Evolutionary conservation across 2,797 vertebrate genomes (phyloP), one percentile per base, ranked within the genome.

Genomic region (Adelosebastes latens): DNA sequence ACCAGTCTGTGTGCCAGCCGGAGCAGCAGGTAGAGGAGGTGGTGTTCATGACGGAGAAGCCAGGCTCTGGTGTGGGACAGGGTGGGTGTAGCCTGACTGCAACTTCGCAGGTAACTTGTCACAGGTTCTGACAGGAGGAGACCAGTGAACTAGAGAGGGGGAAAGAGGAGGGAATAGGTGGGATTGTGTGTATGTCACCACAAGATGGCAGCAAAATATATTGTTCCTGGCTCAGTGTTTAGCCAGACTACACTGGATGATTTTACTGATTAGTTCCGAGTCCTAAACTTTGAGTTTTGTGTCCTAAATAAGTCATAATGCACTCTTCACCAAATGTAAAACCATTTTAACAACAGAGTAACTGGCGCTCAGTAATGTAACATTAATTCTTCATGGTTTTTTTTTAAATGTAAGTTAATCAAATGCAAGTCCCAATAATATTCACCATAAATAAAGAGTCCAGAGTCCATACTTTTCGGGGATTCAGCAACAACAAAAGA

Each of bases 41-140:
- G 97, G 93, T 97, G 96, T 56, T 99, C 99, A 1, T 99, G 98
- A 63, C 94, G 96, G 53, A 99, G 93, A 61, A 98, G 94, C 99
- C 98, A 99, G 0, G 90, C 94, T 18, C 93, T 96, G 85, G 91
- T 91, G 39, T 96, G 94, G 66, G 96, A 97, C 77, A 98, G 77
- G 4, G 86, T 89, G 31, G 97, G 96, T 16, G 79, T 84, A 24
- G 94, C 93, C 87, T 95, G 93, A 89, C 94, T 94, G 90, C 97
- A 97, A 5, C 92, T 88, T 14, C 79, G 90, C 34, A 99, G 93
- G 85, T 99, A 99, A 88, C 89, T 85, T 90, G 95, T 94, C 83
- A 99, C 94, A 75, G 95, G 92, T 12, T 96, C 96, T 10, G 92
- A 91, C 61, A 93, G 90, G 86, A 98, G 82, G 73, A 98, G 67